These are phyloP conservation scores for Rhipidura dahli DNA, from an alignment of 2,113 vertebrate species.

Conservation along the genomic window DNA sequence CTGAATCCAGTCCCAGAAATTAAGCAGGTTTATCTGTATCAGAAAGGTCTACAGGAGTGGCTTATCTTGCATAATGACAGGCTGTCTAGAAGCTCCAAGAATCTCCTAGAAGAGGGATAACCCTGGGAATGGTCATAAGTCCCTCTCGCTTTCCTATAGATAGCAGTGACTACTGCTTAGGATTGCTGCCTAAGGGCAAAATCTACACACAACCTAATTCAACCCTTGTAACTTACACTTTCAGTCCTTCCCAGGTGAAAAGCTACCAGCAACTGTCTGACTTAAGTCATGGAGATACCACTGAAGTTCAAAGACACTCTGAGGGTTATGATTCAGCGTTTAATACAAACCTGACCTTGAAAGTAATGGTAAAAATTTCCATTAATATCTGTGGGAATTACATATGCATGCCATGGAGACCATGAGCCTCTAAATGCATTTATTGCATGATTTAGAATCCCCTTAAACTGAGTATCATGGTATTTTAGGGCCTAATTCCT, in stretches of 20 bases:
- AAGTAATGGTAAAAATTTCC: background rate
- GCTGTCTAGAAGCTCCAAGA: background rate
- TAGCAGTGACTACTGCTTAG: background rate
- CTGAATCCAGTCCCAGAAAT: background rate
- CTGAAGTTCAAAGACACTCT: background rate
- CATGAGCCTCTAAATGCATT: slow-evolving; percentile 9
- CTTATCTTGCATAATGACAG: background rate
- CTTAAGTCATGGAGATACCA: background rate
- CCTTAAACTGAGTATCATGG: background rate
- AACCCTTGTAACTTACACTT: background rate
- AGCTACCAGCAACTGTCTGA: background rate
- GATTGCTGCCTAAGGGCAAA: background rate
- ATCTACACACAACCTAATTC: background rate
- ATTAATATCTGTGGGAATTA: slow-evolving; percentile 27
- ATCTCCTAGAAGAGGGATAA: background rate
- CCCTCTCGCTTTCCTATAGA: background rate
- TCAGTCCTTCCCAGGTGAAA: background rate
- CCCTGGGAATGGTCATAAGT: background rate
- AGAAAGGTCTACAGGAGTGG: background rate
- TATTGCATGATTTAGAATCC: slow-evolving; percentile 19
- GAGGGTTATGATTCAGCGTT: background rate
- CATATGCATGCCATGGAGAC: background rate
- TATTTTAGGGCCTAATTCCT: slow-evolving; percentile 43
- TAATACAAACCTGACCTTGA: slow-evolving; percentile 33
- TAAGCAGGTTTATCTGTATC: background rate